Evolutionary conservation across 2,888 invertebrate genomes (phyloP), one percentile per base, ranked within the genome.

Genomic region (Pterostichus niger): DNA sequence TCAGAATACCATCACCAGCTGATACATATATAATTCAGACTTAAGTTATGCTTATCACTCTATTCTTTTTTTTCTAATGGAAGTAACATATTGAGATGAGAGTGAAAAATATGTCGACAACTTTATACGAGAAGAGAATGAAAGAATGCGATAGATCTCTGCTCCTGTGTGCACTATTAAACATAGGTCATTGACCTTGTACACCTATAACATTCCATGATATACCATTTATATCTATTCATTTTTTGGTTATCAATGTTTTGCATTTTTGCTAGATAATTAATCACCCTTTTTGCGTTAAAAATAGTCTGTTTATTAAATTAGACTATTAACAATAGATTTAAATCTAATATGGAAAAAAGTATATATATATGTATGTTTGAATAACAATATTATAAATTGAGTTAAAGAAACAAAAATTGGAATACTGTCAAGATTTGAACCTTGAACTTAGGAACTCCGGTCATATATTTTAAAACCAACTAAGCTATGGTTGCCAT

Each of bases 151-250:
- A 59, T 59, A 31, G 17, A 59, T 59, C 10, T 59, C 17, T 59
- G 64, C 64, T 64, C 31, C 64, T 64, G 64, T 2, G 59, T 64
- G 64, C 64, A 64, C 33, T 35, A 64, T 35, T 64, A 64, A 64
- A 64, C 35, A 35, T 35, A 11, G 64, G 64, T 64, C 64, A 13
- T 31, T 64, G 35, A 64, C 64, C 64, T 64, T 17, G 0, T 64
- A 64, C n/a, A 64, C 64, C 6, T 56, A 13, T 56, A 17, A 17
- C 56, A 56, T 56, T 56, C 56, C 17, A 56, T 5, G 17, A 5
- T 17, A 9, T 13, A 17, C 4, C 56, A 56, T 10, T 15, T 4
- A 17, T 13, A 1, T 17, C 56, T 17, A 49, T 49, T 49, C 3
- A 49, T 49, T 49, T 2, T 10, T 49, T 3, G 9, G 7, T 54